Conservation (phyloP, 1,140 invertebrate species). For the Pachypeltis micranthus region DNA sequence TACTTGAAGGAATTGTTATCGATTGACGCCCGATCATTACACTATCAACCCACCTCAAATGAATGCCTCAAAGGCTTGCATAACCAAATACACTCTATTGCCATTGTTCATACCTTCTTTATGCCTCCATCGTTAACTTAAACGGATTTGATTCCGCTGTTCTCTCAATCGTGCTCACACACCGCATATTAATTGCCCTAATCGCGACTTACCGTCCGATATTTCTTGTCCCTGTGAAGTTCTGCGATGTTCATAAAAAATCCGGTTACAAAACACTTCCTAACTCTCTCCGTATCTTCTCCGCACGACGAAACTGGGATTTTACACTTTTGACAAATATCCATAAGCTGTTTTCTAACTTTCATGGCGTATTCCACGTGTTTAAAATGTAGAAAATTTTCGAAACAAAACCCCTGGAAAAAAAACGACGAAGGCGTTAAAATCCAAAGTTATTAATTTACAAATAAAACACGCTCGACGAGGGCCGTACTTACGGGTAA, state of each 20-base stretch:
- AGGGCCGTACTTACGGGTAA: no score
- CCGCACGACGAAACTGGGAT: conserved; percentile 62
- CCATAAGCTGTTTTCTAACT: conserved; percentile 68
- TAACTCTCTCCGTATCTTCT: conserved; percentile 52
- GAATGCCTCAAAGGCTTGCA: no score
- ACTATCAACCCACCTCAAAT: no score
- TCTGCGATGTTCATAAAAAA: conserved; percentile 85
- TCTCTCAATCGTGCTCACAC: no score
- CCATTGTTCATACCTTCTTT: no score
- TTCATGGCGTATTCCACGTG: conserved; percentile 73
- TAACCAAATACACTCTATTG: no score
- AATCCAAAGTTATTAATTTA: conserved; percentile 7
- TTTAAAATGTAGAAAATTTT: conserved; percentile 76
- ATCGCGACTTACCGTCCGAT: conserved; percentile 55
- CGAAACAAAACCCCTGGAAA: conserved; percentile 72
- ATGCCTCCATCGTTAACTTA: no score
- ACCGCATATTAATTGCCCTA: no score
- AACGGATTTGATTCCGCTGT: no score
- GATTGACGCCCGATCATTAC: no score
- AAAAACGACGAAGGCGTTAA: conserved; percentile 23
- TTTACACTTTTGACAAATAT: conserved; percentile 58
- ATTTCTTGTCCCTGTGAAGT: conserved; percentile 60
- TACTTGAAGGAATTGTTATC: no score
- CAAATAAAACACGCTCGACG: background rate
- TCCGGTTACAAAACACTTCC: conserved; percentile 68